Conservation (phyloP, 1,140 invertebrate species). For the Scaptodrosophila lebanonensis region DNA sequence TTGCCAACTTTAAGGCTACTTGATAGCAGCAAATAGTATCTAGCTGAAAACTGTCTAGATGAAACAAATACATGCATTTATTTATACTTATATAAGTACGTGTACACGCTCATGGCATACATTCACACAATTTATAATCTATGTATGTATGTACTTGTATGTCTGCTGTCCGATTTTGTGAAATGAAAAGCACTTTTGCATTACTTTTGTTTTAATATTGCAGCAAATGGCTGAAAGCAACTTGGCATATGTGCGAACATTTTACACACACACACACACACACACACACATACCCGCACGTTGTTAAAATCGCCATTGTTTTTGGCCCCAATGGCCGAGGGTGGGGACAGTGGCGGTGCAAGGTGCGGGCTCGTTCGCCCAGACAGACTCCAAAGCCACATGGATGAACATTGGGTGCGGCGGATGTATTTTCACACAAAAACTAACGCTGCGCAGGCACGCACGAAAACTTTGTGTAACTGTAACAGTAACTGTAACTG, state of each 20-base stretch:
- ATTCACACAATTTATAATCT: conserved; percentile 51
- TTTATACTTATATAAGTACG: conserved; percentile 46
- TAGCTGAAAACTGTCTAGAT: conserved; percentile 15
- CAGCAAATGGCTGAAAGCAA: conserved; percentile 57
- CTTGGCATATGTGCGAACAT: conserved; percentile 66
- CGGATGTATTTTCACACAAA: conserved; percentile 31
- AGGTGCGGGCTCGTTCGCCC: background rate
- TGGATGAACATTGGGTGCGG: conserved; percentile 41
- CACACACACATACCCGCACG: background rate
- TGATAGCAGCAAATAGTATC: conserved; percentile 3
- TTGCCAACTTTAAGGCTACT: conserved; percentile 19
- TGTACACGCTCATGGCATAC: conserved; percentile 20
- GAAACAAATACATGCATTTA: conserved; percentile 41
- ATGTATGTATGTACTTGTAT: background rate
- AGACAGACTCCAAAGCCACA: too few species aligned
- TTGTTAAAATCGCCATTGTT: too few species aligned
- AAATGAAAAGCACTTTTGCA: conserved; percentile 44
- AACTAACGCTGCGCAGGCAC: background rate
- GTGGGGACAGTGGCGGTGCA: background rate
- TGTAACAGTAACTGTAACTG: conserved; percentile 2
- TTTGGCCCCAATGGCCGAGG: too few species aligned
- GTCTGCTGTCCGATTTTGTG: conserved; percentile 2
- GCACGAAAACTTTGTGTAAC: conserved; percentile 15
- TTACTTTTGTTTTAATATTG: conserved; percentile 71
- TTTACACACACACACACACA: conserved; percentile 24